Percentiles rank a stretch among this genome's conserved stretches.
phyloP scores from a whole-genome alignment of 1,140 invertebrate genomes.

The Brachionus angularis region DNA sequence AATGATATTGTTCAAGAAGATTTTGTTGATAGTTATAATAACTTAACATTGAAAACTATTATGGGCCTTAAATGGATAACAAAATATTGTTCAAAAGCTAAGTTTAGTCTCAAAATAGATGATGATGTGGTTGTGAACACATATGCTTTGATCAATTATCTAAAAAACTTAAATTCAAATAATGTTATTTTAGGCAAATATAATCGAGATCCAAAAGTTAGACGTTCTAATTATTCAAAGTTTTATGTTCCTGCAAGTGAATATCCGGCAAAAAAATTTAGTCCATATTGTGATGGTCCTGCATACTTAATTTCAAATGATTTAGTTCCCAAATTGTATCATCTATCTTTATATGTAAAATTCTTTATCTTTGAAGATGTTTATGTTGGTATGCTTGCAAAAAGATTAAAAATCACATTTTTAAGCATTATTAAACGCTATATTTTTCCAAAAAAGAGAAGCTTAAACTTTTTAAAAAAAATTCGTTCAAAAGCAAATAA shows the following conservation, averaged over 20 bases:
- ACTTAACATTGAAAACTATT: conserved; percentile 46
- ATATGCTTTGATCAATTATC: background rate
- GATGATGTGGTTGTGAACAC: conserved; percentile 48
- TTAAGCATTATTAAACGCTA: background rate
- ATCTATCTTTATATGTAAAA: background rate
- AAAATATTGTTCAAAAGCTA: conserved; percentile 43
- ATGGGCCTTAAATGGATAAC: conserved; percentile 47
- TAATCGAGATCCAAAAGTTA: background rate
- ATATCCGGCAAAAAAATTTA: background rate
- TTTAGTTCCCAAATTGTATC: background rate
- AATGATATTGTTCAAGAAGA: conserved; percentile 48
- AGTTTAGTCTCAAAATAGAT: conserved; percentile 46
- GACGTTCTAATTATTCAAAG: background rate
- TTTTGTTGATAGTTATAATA: conserved; percentile 46
- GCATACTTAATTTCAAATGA: background rate
- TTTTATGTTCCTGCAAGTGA: background rate
- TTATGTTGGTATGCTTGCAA: conserved; percentile 8
- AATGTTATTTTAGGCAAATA: background rate
- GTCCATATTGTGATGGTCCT: background rate
- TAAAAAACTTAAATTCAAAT: background rate
- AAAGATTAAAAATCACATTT: background rate
- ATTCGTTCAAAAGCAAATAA: too few species aligned
- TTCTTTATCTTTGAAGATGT: conserved; percentile 15
- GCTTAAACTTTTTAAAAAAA: too few species aligned
- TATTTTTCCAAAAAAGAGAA: background rate